Evolutionary conservation across 2,797 vertebrate genomes (phyloP), one percentile per base, ranked within the genome.

Genomic region (Premnoplex brunnescens): DNA sequence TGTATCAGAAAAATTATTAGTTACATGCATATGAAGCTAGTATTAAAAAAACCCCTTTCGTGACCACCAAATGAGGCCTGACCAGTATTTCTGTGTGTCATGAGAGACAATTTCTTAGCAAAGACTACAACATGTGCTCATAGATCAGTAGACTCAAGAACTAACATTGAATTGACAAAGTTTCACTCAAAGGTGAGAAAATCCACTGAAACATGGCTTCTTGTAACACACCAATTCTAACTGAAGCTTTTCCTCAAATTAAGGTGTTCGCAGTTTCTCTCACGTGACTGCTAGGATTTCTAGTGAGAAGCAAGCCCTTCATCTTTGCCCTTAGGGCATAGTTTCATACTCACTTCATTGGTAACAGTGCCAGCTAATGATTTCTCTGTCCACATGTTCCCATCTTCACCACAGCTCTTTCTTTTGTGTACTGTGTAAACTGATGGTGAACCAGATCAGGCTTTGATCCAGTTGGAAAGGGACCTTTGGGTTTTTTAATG

Each of bases 251-350:
- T 89, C 37, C 58, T 48, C 32, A 7, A 23, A 30, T 34, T 41
- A 66, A 37, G 5, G 10, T 48, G 41, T 49, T 89, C 44, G 52
- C 11, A 48, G 34, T 78, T 93, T 78, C 46, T 88, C 39, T 74
- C 88, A 95, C 0, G 0, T 86, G 71, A 67, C 37, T 86, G 86
- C 68, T 60, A 44, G 41, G 63, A 87, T 87, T 89, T 83, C 59
- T 55, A 93, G 32, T 63, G 39, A 84, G 51, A 89, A 93, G 34
- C 9, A 37, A 79, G 67, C 23, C 66, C 16, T 88, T 95, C 13
- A 94, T 91, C 95, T 95, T 95, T 95, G 96, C 77, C 80, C 94
- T 84, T 80, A 69, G 90, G 90, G 59, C 95, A 91, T 43, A 95
- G 91, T 93, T 89, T 72, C 67, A 78, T 24, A 78, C 2, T 5